These are phyloP conservation scores for Pempheris klunzingeri DNA, from an alignment of 2,797 vertebrate genomes.

Conservation along the genomic window DNA sequence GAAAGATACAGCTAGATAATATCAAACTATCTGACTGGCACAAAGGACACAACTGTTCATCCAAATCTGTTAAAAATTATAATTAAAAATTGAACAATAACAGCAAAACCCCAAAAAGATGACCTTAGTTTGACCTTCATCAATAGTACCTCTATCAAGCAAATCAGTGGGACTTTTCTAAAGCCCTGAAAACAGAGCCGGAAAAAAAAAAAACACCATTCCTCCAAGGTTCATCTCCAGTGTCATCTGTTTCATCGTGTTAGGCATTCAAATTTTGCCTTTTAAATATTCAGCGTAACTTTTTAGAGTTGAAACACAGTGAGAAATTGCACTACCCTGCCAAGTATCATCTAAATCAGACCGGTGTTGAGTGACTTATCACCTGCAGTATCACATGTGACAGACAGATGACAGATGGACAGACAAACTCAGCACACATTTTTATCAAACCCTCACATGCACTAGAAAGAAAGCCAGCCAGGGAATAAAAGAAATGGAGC, in stretches of 20 bases:
- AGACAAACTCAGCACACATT: not conserved
- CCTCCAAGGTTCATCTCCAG: constrained; percentile 9
- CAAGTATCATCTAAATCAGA: not conserved
- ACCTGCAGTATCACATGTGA: constrained; percentile 12
- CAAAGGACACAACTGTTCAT: not conserved
- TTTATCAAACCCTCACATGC: no score
- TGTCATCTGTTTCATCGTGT: constrained; percentile 10
- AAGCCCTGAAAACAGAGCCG: constrained; percentile 14
- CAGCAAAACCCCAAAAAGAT: not conserved
- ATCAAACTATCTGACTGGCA: not conserved
- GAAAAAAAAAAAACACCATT: not conserved
- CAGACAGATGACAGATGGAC: constrained; percentile 5
- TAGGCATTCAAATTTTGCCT: constrained; percentile 12
- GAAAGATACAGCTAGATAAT: not conserved
- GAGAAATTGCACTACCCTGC: not conserved
- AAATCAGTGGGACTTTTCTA: not conserved
- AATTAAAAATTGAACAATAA: not conserved
- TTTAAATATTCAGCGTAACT: constrained; percentile 27
- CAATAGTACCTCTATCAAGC: not conserved
- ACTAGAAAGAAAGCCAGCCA: no score
- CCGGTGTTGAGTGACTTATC: not conserved
- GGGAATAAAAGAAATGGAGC: no score
- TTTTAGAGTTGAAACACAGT: not conserved
- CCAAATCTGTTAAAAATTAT: not conserved
- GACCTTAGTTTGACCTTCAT: constrained; percentile 10